A percentile compares a stretch with the other conserved stretches of the same genome.
These are phyloP conservation scores for Atta texana DNA, from an alignment of 1,140 invertebrate species.

Conservation along the genomic window DNA sequence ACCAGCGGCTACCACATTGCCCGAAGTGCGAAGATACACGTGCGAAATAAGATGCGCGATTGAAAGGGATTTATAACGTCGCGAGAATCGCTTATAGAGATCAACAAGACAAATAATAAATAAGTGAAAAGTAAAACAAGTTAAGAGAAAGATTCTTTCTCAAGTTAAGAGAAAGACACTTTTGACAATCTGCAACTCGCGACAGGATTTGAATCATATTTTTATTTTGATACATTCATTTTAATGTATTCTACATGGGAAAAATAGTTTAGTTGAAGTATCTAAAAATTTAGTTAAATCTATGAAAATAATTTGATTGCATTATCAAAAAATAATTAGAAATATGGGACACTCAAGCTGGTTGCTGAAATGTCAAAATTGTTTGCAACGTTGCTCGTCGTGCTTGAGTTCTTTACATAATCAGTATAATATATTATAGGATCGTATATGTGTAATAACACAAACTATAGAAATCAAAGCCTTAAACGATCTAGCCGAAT, in stretches of 20 bases:
- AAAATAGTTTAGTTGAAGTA: too few species aligned
- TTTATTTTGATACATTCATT: background rate
- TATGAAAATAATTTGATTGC: too few species aligned
- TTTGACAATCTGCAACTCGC: background rate
- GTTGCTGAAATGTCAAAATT: too few species aligned
- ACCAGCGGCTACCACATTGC: constrained; percentile 54
- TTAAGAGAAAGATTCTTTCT: background rate
- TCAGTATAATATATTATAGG: too few species aligned
- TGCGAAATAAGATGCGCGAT: constrained; percentile 36
- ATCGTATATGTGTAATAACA: too few species aligned
- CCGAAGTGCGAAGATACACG: constrained; percentile 34
- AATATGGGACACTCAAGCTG: too few species aligned
- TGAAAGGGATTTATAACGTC: background rate
- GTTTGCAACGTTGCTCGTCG: too few species aligned
- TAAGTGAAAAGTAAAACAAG: background rate
- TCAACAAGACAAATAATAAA: constrained; percentile 25
- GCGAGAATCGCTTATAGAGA: background rate
- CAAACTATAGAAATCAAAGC: too few species aligned
- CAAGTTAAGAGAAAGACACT: background rate
- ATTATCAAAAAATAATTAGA: too few species aligned
- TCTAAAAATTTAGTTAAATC: too few species aligned
- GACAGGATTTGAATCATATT: background rate
- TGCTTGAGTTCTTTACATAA: too few species aligned
- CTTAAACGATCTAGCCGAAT: too few species aligned
- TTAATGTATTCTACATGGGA: background rate